A percentile compares a stretch with the other conserved stretches of the same genome.
phyloP scores from a whole-genome alignment of 2,888 invertebrate genomes.

The Drosophila anomalipes region DNA sequence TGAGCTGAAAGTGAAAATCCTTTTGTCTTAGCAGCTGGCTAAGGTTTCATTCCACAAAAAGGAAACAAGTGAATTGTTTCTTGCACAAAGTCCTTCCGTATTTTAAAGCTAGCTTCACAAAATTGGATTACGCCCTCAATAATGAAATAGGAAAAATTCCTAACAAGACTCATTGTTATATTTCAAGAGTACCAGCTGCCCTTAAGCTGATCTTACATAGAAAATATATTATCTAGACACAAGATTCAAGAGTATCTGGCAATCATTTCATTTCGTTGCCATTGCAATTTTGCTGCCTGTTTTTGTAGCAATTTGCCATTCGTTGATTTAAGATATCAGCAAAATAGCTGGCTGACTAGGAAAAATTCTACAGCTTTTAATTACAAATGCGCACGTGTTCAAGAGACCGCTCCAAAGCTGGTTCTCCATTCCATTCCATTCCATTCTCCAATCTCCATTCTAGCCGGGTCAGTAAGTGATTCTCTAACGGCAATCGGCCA shows the following conservation, averaged over 20 bases:
- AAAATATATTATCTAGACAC: background rate
- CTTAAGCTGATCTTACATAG: background rate
- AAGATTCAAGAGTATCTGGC: background rate
- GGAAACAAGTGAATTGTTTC: background rate
- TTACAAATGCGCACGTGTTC: constrained; percentile 72
- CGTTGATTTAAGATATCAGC: constrained; percentile 13
- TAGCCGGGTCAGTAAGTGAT: background rate
- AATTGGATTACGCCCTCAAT: background rate
- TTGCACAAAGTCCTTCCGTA: background rate
- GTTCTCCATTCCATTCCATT: constrained; percentile 9
- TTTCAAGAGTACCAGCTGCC: background rate
- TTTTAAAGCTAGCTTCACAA: background rate
- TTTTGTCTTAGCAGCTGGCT: constrained; percentile 59
- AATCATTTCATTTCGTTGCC: background rate
- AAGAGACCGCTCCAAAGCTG: constrained; percentile 5
- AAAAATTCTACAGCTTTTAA: constrained; percentile 50
- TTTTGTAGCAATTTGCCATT: background rate
- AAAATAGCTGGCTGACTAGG: constrained; percentile 9
- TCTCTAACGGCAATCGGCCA: constrained; percentile 20
- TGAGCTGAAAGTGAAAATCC: constrained; percentile 61
- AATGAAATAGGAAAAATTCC: background rate
- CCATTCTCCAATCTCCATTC: constrained; percentile 24
- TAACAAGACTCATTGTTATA: background rate
- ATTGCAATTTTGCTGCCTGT: too few species aligned
- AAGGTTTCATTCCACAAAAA: background rate